Percentiles rank a stretch among this genome's conserved stretches.
phyloP scores from a whole-genome alignment of 2,113 vertebrate genomes.

The Podocnemis expansa region DNA sequence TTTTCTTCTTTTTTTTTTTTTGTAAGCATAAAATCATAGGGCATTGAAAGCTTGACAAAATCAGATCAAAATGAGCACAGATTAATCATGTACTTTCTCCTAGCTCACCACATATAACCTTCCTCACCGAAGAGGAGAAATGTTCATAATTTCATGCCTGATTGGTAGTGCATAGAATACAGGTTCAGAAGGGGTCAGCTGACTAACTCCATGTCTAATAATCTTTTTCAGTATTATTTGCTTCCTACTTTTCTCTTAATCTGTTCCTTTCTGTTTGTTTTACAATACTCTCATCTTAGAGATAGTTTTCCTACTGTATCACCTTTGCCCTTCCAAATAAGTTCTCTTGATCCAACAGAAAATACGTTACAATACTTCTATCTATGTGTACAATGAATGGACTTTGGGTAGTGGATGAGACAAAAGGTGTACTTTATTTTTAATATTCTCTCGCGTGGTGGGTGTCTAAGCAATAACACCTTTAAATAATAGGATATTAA shows the following conservation, averaged over 20 bases:
- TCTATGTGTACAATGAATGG: not conserved
- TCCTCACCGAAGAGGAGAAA: not conserved
- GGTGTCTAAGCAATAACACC: not conserved
- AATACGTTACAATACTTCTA: not conserved
- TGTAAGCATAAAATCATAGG: not conserved
- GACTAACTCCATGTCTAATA: not conserved
- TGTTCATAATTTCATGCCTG: not conserved
- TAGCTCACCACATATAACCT: not conserved
- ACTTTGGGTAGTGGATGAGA: not conserved
- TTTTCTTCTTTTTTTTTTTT: not conserved
- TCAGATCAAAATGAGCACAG: not conserved
- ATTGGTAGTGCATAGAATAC: not conserved
- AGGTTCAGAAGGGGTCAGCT: not conserved
- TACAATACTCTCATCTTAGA: not conserved
- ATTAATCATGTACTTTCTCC: not conserved
- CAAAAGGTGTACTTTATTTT: not conserved
- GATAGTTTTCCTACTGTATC: not conserved
- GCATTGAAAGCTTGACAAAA: not conserved
- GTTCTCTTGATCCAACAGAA: not conserved
- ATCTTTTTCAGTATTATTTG: not conserved
- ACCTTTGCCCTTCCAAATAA: not conserved
- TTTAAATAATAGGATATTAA: constrained; percentile 46
- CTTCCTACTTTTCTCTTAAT: not conserved
- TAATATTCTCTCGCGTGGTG: not conserved
- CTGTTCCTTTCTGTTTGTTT: not conserved